phyloP scores from a whole-genome alignment of 2,888 invertebrate genomes.

The Pycnomerus fuliginosus region DNA sequence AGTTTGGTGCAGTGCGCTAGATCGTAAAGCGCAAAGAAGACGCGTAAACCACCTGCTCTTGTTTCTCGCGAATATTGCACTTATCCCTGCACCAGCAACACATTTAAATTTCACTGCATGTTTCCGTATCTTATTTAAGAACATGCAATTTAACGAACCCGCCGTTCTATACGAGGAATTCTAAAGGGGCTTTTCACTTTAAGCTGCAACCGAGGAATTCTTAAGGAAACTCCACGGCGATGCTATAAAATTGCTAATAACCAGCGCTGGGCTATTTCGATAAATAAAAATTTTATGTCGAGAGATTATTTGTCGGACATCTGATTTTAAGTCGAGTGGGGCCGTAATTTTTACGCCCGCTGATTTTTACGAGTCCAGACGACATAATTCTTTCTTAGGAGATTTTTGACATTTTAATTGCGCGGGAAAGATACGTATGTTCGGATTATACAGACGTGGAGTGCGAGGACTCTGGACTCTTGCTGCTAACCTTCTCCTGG shows the following conservation, averaged over 20 bases:
- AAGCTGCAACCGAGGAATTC: no score
- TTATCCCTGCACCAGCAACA: conserved; percentile 3
- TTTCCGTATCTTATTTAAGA: background rate
- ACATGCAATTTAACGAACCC: no score
- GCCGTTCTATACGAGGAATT: no score
- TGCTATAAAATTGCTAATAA: no score
- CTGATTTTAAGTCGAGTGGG: conserved; percentile 17
- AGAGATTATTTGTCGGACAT: conserved; percentile 11
- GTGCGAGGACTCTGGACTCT: no score
- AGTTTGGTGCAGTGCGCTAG: conserved; percentile 23
- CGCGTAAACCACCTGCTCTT: conserved; percentile 17
- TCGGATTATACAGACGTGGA: no score
- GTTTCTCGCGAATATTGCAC: conserved; percentile 12
- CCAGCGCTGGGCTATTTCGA: conserved; percentile 10
- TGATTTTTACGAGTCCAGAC: conserved; percentile 15
- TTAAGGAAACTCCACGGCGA: no score
- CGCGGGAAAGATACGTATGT: no score
- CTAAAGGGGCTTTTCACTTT: no score
- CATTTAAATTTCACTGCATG: conserved; percentile 11
- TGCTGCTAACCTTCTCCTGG: no score
- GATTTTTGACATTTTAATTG: no score
- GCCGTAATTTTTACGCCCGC: conserved; percentile 12
- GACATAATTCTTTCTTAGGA: conserved; percentile 9
- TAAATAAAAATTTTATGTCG: conserved; percentile 16
- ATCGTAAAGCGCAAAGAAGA: conserved; percentile 20